Evolutionary conservation across 2,113 vertebrate genomes (phyloP), one percentile per base, ranked within the genome.

Genomic region (Daubentonia madagascariensis): DNA sequence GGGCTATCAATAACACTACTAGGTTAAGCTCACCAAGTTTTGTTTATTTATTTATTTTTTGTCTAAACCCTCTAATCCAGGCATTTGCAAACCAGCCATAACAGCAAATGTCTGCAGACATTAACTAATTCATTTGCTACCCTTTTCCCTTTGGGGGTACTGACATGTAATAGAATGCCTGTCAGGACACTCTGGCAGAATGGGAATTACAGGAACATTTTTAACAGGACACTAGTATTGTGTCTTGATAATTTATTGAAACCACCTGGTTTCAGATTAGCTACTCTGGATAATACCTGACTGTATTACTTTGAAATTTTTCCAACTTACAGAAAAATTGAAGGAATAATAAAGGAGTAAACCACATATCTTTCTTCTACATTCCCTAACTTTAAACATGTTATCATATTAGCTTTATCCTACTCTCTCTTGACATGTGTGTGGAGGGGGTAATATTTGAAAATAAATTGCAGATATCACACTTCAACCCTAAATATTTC

Each of bases 11-110:
- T 97, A 91, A 95, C 37, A 57, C 57, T 68, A 35, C 73, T 78
- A 76, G 80, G 48, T 90, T 75, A 97, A 80, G 17, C 48, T 57
- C 52, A 37, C 17, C 32, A 50, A 52, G 68, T 76, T 92, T 65
- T 72, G 22, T 79, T 93, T 85, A 59, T 79, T 70, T 78, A 30
- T 85, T 83, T 85, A n/a, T 85, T 85, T 97, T 87, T 59, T 28
- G 75, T 92, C 92, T 98, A 87, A 93, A 52, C 18, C 75, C 75
- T 96, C 75, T 98, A 98, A 98, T 96, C 94, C 90, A 48, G 52
- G 92, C 87, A 96, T 96, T 92, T 97, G 84, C 75, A 98, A 84
- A 14, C 94, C 87, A 97, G 98, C 76, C 98, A 96, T 95, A 98
- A 97, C 92, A 98, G 63, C 91, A 96, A 96, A 75, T 87, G 72